Base-by-base conservation (phyloP, 2,888 invertebrate species). In the Deroplatys truncata region DNA sequence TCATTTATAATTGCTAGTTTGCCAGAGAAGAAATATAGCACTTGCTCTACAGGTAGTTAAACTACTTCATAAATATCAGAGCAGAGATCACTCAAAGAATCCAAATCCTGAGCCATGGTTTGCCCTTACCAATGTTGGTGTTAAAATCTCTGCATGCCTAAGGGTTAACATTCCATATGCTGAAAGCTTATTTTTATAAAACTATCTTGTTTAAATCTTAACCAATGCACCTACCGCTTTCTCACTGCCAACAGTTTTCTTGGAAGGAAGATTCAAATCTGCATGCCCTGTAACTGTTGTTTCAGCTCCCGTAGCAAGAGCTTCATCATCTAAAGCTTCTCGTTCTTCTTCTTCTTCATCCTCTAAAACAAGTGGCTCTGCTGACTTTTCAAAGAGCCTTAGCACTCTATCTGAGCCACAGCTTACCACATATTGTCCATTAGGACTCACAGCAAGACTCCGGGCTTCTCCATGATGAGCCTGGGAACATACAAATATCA, bases 331-430 rank as follows among this genome's bases (percentile, higher is more conserved):
- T 91, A 97, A 96, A 93, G 97, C 97, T 82, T 98, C 96, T 89
- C 95, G 92, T 92, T 97, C 97, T 92, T 96, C 95, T 92, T 99
- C 99, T 92, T 97, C 96, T 90, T 97, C 96, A 93, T 99, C 99
- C 92, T 98, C 97, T 20, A 99, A 94, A n/a, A 99, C 97, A 85
- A 99, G 95, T 4, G 97, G 96, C 93, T 99, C 98, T 82, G 97
- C 96, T 0, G 98, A 97, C 92, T 97, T 96, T 93, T 98, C 96
- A 95, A 96, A 98, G 90, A 99, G 93, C 0, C 99, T 95, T 90
- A 99, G 93, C 28, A 98, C 98, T 91, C 96, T 95, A 94, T 99
- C 99, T 1, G 97, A 96, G 49, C 99, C 98, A 92, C 97, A 97
- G 29, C 97, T 96, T 10, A 96, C 96, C 28, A 96, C 95, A 93